Evolutionary conservation across 1,140 invertebrate species (phyloP).

Genomic region (Philaenus spumarius): DNA sequence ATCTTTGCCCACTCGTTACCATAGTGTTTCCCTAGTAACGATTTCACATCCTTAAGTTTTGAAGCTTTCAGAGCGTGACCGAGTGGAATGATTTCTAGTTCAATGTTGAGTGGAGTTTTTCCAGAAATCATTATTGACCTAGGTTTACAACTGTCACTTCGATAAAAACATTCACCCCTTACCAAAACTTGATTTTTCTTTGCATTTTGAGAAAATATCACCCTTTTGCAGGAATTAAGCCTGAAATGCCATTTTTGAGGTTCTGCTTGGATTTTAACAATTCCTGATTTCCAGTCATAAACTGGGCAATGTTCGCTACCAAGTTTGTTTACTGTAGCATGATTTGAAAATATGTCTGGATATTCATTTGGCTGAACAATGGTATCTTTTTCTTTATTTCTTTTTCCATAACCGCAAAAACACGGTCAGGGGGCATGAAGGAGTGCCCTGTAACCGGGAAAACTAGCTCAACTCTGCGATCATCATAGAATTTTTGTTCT

Average conservation of each 20-base stretch:
- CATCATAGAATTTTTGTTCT: slow-evolving; percentile 22
- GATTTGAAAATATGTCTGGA: slow-evolving; percentile 20
- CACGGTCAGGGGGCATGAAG: slow-evolving; percentile 32
- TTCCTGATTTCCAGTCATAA: slow-evolving; percentile 17
- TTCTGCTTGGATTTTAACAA: too few species aligned
- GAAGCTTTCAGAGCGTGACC: background rate
- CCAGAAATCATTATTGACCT: background rate
- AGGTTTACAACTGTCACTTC: too few species aligned
- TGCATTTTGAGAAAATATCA: too few species aligned
- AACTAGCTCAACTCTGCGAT: slow-evolving; percentile 25
- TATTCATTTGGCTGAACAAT: slow-evolving; percentile 21
- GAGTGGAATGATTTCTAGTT: background rate
- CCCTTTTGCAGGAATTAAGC: slow-evolving; percentile 21
- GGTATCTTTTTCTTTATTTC: slow-evolving; percentile 26
- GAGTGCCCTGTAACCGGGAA: slow-evolving; percentile 32
- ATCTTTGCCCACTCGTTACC: slow-evolving; percentile 17
- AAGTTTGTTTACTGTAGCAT: slow-evolving; percentile 20
- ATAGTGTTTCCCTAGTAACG: slow-evolving; percentile 16
- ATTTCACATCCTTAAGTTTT: slow-evolving; percentile 14
- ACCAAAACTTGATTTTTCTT: too few species aligned
- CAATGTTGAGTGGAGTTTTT: slow-evolving; percentile 2
- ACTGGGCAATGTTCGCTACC: slow-evolving; percentile 10
- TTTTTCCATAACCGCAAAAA: slow-evolving; percentile 34
- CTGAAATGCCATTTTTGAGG: slow-evolving; percentile 22
- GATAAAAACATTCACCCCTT: too few species aligned